Evolutionary conservation across 2,888 invertebrate genomes (phyloP).

Genomic region (Zonitis immaculata): DNA sequence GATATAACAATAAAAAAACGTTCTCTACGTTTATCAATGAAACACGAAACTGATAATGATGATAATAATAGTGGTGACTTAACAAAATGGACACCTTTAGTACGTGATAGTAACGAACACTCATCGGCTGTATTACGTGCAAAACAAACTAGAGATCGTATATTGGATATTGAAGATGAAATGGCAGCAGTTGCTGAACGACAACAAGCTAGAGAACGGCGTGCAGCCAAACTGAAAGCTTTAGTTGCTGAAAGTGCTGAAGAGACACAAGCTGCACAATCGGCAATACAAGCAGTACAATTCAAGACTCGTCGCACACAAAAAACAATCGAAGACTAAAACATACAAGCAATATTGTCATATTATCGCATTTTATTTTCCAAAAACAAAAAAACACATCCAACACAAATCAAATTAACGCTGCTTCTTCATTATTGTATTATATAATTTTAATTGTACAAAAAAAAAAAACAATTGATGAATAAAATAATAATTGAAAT

Average conservation of each 20-base stretch:
- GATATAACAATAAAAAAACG: constrained; percentile 47
- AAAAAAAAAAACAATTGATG: neutral
- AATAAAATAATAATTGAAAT: neutral
- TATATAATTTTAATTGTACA: neutral
- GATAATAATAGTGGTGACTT: constrained; percentile 41
- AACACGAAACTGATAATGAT: constrained; percentile 30
- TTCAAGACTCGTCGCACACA: constrained; percentile 11
- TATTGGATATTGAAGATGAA: constrained; percentile 69
- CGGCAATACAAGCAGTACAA: constrained; percentile 13
- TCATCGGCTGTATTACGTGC: constrained; percentile 62
- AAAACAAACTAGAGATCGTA: constrained; percentile 58
- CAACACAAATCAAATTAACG: too few relatives aligned
- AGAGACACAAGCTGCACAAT: constrained; percentile 42
- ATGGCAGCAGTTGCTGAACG: constrained; percentile 68
- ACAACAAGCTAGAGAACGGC: constrained; percentile 64
- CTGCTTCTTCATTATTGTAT: neutral
- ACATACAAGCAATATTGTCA: too few relatives aligned
- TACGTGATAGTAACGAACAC: constrained; percentile 48
- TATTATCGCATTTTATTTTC: too few relatives aligned
- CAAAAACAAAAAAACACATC: neutral
- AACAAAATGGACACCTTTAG: constrained; percentile 62
- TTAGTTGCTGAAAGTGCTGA: constrained; percentile 58
- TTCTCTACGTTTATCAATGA: constrained; percentile 37
- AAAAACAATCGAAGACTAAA: constrained; percentile 6
- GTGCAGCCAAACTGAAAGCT: constrained; percentile 65